Conservation (phyloP, 1,140 invertebrate species). For the Pogonomyrmex californicus region DNA sequence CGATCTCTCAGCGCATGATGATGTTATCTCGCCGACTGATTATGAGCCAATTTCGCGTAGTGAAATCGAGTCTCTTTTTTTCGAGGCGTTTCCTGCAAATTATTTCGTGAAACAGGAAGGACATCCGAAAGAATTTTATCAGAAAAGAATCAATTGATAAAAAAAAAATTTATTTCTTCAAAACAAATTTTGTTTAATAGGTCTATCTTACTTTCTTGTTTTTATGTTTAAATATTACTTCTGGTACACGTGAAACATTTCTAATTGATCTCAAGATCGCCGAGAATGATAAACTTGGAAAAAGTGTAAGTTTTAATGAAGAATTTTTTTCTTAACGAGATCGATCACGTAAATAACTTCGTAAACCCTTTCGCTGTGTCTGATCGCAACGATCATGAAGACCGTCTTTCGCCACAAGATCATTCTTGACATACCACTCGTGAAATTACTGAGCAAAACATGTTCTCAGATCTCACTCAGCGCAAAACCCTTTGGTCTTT, state of each 20-base stretch:
- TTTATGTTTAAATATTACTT: background rate
- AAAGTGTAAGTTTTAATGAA: background rate
- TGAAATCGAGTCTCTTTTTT: conserved; percentile 67
- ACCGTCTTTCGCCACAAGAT: background rate
- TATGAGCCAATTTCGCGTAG: conserved; percentile 25
- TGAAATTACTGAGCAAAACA: background rate
- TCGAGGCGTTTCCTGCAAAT: conserved; percentile 27
- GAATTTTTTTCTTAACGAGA: background rate
- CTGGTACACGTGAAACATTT: background rate
- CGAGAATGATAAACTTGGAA: conserved; percentile 28
- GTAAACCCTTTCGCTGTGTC: background rate
- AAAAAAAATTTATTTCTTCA: background rate
- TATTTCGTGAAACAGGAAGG: conserved; percentile 13
- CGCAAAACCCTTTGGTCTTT: too few relatives aligned
- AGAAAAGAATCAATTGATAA: background rate
- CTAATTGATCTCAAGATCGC: background rate
- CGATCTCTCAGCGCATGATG: conserved; percentile 53
- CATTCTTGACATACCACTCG: background rate
- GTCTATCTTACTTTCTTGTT: background rate
- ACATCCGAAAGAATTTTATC: background rate
- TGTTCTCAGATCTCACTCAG: background rate
- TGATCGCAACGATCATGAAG: background rate
- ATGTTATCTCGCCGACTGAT: conserved; percentile 52
- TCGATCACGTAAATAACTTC: conserved; percentile 6
- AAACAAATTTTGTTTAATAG: background rate